Base-by-base conservation (phyloP, 30 jellyfish, hydroid and myxozoan species). In the Aurelia coerulea region DNA sequence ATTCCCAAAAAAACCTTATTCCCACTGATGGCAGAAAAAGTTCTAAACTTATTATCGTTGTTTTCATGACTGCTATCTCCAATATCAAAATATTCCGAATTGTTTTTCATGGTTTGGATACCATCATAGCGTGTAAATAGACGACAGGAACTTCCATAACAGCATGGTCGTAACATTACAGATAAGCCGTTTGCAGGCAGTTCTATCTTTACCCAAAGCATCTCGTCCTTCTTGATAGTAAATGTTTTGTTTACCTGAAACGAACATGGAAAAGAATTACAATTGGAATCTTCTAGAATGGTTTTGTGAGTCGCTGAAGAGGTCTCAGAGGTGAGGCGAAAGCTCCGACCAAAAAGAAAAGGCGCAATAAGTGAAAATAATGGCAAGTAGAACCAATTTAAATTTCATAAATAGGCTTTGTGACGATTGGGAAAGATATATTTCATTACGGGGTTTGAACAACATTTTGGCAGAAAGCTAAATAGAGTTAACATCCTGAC, bases 71-170 rank as follows among this genome's bases (percentile, higher is more conserved):
- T 6, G 63, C 73, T 51, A 17, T 68, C 83, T 54, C 53, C 65
- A 71, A 69, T 32, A 17, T 16, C 32, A 50, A 81, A 81, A 10
- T 33, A 16, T n/a, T 58, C 75, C 1, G 62, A 32, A 58, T 29
- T 23, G 76, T 34, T 56, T 14, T 18, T 9, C 31, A 76, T 49
- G 1, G 78, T 4, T 6, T 83, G 73, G 10, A 53, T 3, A 12
- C 67, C 84, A 33, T 35, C 73, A 56, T 52, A 23, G 69, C 71
- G 64, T 39, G 68, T 34, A 23, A 51, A 13, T 14, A 81, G 68
- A 0, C 18, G 65, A 56, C 91, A 81, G 7, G 84, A 37, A 68
- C 63, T 74, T 51, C 83, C 83, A 69, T 6, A n/a, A 63, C 91
- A 81, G 1, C 67, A 31, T 11, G 80, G 3, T n/a, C 63, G 52